Base-by-base conservation (phyloP, 2,888 invertebrate genomes). In the Phragmatobia fuliginosa region DNA sequence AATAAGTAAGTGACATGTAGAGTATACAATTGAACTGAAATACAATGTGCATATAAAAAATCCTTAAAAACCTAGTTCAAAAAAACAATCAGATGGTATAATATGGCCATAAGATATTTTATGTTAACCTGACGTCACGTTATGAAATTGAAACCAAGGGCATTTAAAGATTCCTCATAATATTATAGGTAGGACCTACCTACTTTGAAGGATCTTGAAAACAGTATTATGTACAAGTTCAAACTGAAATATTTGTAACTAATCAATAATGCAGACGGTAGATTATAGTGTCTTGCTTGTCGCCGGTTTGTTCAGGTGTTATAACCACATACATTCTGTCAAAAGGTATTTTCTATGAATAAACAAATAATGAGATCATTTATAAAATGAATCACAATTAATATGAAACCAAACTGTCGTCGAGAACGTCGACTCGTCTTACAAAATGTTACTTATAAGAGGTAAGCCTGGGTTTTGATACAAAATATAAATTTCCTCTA, bases 111-210 rank as follows among this genome's bases (percentile, higher is more conserved):
- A 78, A 71, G 67, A 69, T 66, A 66, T 68, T 73, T 68, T 75
- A 73, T 70, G 71, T 74, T 79, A 77, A 81, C 72, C 72, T 80
- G 79, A 82, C 67, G 79, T 74, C 77, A 70, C 52, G 76, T 75
- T 78, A 79, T 64, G 68, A 69, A 79, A 83, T 77, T 61, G 71
- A 79, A 80, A 78, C 75, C 74, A 65, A 72, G 72, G 67, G 66
- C 63, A 67, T 62, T 76, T 45, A 45, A 45, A 45, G 45, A 45
- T 45, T 45, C 7, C 45, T 2, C 7, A 8, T 49, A 25, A 28
- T 52, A 25, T 60, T 60, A 16, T 36, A n/a, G n/a, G n/a, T n/a
- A n/a, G n/a, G n/a, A n/a, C n/a, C n/a, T n/a, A n/a, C n/a, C n/a
- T n/a, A 41, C 28, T 21, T 25, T 60, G 32, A 25, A 28, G 31